phyloP scores from a whole-genome alignment of 2,888 invertebrate genomes.

The Rotaria magnacalcarata region DNA sequence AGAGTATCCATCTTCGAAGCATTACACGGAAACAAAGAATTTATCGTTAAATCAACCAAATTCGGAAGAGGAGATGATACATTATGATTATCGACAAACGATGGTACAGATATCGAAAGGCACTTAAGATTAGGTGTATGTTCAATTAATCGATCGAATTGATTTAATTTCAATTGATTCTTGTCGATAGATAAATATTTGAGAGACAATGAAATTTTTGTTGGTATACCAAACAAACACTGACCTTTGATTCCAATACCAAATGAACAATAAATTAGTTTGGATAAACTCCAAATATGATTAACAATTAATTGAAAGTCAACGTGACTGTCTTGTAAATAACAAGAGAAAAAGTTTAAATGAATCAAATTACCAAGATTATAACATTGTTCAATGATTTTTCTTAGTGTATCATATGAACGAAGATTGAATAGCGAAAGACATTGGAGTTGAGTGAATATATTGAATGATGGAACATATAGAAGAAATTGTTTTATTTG shows the following conservation, averaged over 20 bases:
- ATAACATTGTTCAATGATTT: not conserved
- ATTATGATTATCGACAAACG: not conserved
- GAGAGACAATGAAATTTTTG: not conserved
- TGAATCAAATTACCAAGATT: not conserved
- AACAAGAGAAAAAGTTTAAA: not conserved
- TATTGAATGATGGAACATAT: not conserved
- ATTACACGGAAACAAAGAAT: not conserved
- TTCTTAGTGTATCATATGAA: not conserved
- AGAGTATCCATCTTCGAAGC: not conserved
- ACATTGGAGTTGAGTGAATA: not conserved
- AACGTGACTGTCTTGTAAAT: not conserved
- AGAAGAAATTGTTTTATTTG: not conserved
- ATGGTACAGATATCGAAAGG: not conserved
- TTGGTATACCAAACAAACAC: not conserved
- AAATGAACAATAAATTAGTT: not conserved
- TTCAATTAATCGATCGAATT: not conserved
- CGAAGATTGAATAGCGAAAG: not conserved
- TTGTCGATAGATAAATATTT: not conserved
- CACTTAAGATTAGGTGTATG: not conserved
- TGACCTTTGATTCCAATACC: not conserved
- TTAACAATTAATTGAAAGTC: not conserved
- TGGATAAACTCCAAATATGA: not conserved
- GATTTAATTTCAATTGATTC: not conserved
- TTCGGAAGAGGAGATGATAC: not conserved
- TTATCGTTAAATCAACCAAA: not conserved